Base-by-base conservation (phyloP, 2,888 invertebrate genomes). In the Pristionchus entomophagus region DNA sequence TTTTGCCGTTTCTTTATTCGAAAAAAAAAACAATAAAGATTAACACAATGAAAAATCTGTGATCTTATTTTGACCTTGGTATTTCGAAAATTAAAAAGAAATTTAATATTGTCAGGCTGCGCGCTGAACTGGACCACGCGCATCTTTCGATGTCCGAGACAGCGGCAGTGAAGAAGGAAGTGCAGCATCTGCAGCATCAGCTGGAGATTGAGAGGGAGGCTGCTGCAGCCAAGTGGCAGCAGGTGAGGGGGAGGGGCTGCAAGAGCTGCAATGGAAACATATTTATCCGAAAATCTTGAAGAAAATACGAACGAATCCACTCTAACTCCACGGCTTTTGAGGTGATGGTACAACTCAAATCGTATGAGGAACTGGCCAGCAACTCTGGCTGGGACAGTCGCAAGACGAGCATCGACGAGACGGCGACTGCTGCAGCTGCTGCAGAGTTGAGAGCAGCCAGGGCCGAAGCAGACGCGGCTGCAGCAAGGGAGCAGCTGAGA, bases 141-240 rank as follows among this genome's bases (percentile, higher is more conserved):
- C 85, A 81, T 14, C 59, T 87, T 5, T 41, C 77, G n/a, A 51
- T 86, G 53, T 62, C 84, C 10, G 86, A 86, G 56, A 80, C 85
- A 2, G 53, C 29, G 22, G 86, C 86, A 45, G 86, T 86, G 56
- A 65, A 85, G 53, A 59, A 49, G 59, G 84, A 86, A 32, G 84
- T 86, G 51, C 32, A 45, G 49, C 32, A 45, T 73, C 56, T 77
- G n/a, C 38, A 53, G 51, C 22, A 84, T 38, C 85, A 85, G 78
- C 49, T 90, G 32, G 89, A 89, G 26, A 26, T 82, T 38, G 88
- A 90, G 65, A 86, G 85, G 35, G 78, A 87, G 19, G 80, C 81
- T 6, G 82, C 82, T 3, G 87, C 88, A 32, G 35, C 83, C 29
- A 88, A 89, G 38, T 84, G 89, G 85, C 83, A 88, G 49, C 86